These are phyloP conservation scores for Chloroceryle inda DNA, from an alignment of 2,797 vertebrate species.

Conservation along the genomic window DNA sequence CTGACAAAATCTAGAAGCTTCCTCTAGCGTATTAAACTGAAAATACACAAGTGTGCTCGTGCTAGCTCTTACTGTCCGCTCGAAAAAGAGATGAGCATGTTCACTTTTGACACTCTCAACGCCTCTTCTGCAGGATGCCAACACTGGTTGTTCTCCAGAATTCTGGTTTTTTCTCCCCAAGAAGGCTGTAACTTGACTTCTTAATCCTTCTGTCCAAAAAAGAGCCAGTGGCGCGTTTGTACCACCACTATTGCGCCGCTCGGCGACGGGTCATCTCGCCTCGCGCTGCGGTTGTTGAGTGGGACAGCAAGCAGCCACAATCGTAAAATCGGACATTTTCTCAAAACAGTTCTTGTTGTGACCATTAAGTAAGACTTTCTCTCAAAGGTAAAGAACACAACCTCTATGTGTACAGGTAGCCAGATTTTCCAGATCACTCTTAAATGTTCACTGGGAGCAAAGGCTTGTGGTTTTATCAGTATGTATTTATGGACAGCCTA, in stretches of 20 bases:
- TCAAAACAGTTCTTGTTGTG: not conserved
- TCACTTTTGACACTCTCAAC: not conserved
- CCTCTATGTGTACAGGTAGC: not conserved
- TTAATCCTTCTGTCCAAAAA: not conserved
- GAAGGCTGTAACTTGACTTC: not conserved
- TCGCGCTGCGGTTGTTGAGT: not conserved
- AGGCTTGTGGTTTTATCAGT: not conserved
- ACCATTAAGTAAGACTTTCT: not conserved
- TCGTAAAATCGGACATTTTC: not conserved
- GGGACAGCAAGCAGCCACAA: not conserved
- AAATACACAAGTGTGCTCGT: not conserved
- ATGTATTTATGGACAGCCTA: not conserved
- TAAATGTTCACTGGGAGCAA: not conserved
- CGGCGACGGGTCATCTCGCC: not conserved
- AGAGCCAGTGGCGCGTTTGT: not conserved
- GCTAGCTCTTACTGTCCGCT: not conserved
- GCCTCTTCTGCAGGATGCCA: not conserved
- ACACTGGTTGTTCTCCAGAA: not conserved
- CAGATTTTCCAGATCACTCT: not conserved
- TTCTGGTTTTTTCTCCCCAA: not conserved
- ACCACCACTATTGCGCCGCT: fast-evolving
- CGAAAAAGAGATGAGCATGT: not conserved
- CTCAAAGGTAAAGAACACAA: not conserved
- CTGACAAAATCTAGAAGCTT: conserved; percentile 23
- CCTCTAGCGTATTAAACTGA: not conserved